Evolutionary conservation across 2,113 vertebrate species (phyloP).

Genomic region (Neofelis nebulosa): DNA sequence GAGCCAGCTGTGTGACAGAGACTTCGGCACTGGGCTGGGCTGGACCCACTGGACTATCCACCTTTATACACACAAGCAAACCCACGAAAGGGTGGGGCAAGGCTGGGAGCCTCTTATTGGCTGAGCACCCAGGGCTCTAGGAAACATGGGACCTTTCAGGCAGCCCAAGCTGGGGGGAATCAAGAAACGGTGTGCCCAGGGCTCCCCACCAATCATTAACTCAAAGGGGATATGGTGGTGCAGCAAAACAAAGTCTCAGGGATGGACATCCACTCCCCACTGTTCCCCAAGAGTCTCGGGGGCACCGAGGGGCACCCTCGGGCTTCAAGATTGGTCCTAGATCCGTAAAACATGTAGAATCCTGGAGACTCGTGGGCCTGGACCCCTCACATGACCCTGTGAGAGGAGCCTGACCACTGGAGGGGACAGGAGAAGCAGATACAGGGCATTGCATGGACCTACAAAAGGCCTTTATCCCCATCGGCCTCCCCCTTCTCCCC

Average conservation of each 20-base stretch:
- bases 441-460: background rate
- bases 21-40: background rate
- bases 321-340: background rate
- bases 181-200: background rate
- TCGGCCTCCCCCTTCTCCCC: background rate
- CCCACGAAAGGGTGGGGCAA: background rate
- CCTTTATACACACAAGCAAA: background rate
- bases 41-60: background rate
- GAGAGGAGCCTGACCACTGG: background rate
- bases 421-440: background rate
- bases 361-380: background rate
- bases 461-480: background rate
- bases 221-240: background rate
- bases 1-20: background rate
- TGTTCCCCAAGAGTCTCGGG: background rate
- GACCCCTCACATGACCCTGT: background rate
- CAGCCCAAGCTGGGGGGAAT: background rate
- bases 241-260: background rate
- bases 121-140: background rate
- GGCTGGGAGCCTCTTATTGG: background rate
- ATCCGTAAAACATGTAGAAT: background rate
- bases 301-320: background rate
- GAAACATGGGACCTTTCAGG: background rate
- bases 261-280: background rate
- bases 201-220: background rate